Percentiles rank a stretch among this genome's conserved stretches.
Conservation (phyloP, 2,888 invertebrate genomes). For the Diarsia brunnea region DNA sequence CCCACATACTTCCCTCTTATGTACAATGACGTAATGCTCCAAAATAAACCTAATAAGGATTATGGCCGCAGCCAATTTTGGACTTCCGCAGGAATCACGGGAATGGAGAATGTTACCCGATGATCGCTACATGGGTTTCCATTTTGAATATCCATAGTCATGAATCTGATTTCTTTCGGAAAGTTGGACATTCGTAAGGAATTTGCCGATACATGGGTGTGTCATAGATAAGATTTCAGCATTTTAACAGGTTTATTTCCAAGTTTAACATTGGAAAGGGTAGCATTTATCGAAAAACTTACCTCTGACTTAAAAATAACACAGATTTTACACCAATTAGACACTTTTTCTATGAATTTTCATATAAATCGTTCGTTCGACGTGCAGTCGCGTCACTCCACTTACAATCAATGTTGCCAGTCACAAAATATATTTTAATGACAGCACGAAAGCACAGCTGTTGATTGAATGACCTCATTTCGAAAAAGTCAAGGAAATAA, state of each 20-base stretch:
- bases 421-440: conserved; percentile 45
- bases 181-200: conserved; percentile 68
- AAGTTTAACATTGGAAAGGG: neutral
- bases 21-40: conserved; percentile 89
- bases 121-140: conserved; percentile 32
- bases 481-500: neutral
- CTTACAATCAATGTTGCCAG: conserved; percentile 73
- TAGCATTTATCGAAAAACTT: conserved; percentile 58
- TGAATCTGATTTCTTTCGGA: conserved; percentile 59
- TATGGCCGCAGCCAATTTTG: conserved; percentile 74
- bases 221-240: conserved; percentile 78
- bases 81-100: conserved; percentile 71
- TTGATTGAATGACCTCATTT: conserved; percentile 33
- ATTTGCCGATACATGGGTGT: conserved; percentile 85
- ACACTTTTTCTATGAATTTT: conserved; percentile 73
- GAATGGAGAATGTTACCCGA: conserved; percentile 31
- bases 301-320: conserved; percentile 72
- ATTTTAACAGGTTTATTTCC: conserved; percentile 4
- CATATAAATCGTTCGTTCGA: conserved; percentile 84
- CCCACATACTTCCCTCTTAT: conserved; percentile 72
- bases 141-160: conserved; percentile 55
- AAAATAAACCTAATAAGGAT: conserved; percentile 89
- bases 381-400: conserved; percentile 80
- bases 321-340: conserved; percentile 64
- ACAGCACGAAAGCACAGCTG: conserved; percentile 42